Conservation (phyloP, 2,113 vertebrate species). For the Pandion haliaetus region DNA sequence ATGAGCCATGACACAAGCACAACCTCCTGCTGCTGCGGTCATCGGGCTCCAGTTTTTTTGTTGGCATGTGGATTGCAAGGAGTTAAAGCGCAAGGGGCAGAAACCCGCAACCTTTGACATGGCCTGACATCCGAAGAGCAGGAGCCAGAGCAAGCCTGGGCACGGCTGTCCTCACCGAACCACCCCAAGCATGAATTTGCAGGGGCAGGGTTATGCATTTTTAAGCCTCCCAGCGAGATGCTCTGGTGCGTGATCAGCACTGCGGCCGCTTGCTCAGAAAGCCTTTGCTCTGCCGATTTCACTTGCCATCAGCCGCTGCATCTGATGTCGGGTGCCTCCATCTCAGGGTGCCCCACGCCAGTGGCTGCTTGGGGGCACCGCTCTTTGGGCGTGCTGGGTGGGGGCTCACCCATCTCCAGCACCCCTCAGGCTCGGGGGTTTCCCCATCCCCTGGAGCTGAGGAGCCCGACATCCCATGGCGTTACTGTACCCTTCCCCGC, state of each 20-base stretch:
- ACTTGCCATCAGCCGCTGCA: not conserved
- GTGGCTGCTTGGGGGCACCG: not conserved
- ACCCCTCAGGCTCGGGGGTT: not conserved
- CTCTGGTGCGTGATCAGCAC: not conserved
- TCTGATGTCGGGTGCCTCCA: not conserved
- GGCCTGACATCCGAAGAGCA: not conserved
- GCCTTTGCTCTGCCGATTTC: not conserved
- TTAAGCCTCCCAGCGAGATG: not conserved
- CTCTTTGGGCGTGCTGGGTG: not conserved
- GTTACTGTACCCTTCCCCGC: not conserved
- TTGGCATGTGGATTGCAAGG: not conserved
- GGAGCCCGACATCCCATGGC: not conserved
- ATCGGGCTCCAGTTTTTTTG: not conserved
- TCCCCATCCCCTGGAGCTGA: not conserved
- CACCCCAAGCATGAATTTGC: not conserved
- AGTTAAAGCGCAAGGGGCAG: not conserved
- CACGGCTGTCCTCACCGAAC: not conserved
- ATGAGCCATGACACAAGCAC: not conserved
- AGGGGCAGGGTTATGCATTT: not conserved
- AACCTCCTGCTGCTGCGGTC: not conserved
- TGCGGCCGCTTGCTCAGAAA: not conserved
- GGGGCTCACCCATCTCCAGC: not conserved
- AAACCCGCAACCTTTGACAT: not conserved
- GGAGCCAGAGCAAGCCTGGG: not conserved
- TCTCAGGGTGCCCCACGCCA: fast-evolving